phyloP scores from a whole-genome alignment of 2,888 invertebrate genomes.

The Tortrix viridana region DNA sequence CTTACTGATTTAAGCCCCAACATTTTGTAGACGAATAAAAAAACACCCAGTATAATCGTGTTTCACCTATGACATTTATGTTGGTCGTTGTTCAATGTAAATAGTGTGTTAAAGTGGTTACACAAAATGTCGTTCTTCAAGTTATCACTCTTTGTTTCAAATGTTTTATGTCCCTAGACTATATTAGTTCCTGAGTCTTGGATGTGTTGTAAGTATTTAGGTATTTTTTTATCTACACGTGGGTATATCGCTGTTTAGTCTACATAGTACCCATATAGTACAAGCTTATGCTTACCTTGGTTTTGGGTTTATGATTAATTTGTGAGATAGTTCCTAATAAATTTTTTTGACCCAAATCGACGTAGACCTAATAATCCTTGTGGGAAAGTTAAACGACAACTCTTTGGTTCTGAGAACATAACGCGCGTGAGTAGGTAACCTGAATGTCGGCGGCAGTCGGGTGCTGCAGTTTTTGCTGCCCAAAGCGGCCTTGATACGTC shows the following conservation, averaged over 20 bases:
- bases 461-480: conserved; percentile 66
- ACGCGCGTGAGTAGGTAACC: conserved; percentile 18
- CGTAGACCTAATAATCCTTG: not conserved
- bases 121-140: not conserved
- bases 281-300: too few relatives aligned
- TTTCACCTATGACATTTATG: not conserved
- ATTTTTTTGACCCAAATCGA: not conserved
- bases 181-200: too few relatives aligned
- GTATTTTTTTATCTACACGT: too few relatives aligned
- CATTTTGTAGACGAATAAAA: too few relatives aligned
- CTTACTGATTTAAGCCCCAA: too few relatives aligned
- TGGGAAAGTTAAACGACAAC: not conserved
- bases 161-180: not conserved
- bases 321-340: too few relatives aligned
- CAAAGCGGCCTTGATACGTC: conserved; percentile 65
- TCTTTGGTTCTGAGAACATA: not conserved
- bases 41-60: too few relatives aligned
- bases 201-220: too few relatives aligned
- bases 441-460: conserved; percentile 47
- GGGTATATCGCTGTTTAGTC: too few relatives aligned
- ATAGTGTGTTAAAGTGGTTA: not conserved
- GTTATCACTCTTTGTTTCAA: not conserved
- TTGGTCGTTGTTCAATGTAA: not conserved
- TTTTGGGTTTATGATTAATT: too few relatives aligned
- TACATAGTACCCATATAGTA: too few relatives aligned